Evolutionary conservation across 2,113 vertebrate species (phyloP).

Genomic region (Chitala chitala): DNA sequence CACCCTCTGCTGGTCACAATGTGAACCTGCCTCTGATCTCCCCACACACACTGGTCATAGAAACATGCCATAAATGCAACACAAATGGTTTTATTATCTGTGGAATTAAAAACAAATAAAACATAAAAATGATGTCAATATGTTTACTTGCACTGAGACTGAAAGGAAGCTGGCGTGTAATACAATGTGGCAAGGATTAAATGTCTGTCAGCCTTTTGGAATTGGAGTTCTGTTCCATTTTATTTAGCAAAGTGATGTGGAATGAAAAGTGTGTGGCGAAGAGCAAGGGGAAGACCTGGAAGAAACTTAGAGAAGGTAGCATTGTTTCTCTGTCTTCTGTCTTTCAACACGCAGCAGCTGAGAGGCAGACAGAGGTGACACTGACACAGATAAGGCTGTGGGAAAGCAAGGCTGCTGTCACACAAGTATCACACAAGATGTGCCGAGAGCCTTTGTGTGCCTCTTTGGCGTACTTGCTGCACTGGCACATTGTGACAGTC

Average conservation of each 20-base stretch:
- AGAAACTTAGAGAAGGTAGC: not conserved
- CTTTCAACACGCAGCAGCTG: not conserved
- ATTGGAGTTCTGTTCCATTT: too few relatives aligned
- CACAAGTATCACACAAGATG: not conserved
- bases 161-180: too few relatives aligned
- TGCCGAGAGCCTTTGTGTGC: not conserved
- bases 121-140: too few relatives aligned
- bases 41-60: not conserved
- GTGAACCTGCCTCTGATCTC: not conserved
- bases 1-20: conserved; percentile 17
- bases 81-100: not conserved
- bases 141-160: too few relatives aligned
- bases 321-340: not conserved
- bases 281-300: not conserved
- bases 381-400: conserved; percentile 10
- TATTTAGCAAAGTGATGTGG: too few relatives aligned
- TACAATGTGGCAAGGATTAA: too few relatives aligned
- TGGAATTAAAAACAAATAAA: too few relatives aligned
- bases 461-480: not conserved
- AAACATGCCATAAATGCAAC: not conserved
- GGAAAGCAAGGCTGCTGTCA: conserved; percentile 1
- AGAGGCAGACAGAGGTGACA: not conserved
- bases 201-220: too few relatives aligned
- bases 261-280: not conserved
- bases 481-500: conserved; percentile 21